Percentiles rank a stretch among this genome's conserved stretches.
These are phyloP conservation scores for Anser cygnoides DNA, from an alignment of 2,113 vertebrate species.

Conservation along the genomic window DNA sequence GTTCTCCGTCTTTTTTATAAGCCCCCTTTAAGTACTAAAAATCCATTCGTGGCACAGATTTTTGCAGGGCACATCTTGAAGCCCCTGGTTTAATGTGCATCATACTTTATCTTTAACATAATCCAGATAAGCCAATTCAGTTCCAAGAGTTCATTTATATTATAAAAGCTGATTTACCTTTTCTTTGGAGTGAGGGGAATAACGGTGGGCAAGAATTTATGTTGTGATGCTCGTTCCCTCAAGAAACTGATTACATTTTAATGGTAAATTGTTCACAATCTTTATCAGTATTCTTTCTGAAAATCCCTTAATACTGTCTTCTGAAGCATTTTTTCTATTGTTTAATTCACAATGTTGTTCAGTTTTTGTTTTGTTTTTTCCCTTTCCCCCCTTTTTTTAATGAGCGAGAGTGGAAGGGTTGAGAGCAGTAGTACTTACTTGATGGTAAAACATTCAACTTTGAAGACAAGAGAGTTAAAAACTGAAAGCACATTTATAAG, in stretches of 20 bases:
- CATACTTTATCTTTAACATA: background rate
- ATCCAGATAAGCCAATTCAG: background rate
- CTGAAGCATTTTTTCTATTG: background rate
- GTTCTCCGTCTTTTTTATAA: too few species aligned
- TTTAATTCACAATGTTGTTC: background rate
- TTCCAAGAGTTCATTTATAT: background rate
- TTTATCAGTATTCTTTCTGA: background rate
- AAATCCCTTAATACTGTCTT: background rate
- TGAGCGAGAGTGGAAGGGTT: background rate
- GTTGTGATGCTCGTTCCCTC: background rate
- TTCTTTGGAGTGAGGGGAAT: background rate
- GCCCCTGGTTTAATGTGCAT: background rate
- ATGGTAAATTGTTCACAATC: background rate
- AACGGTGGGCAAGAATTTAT: background rate
- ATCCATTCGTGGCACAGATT: background rate
- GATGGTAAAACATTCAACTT: background rate
- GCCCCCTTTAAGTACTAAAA: background rate
- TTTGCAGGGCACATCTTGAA: background rate
- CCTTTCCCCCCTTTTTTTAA: background rate
- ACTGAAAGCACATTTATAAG: background rate
- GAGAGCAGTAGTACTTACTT: background rate
- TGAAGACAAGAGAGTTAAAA: background rate
- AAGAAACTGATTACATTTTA: background rate
- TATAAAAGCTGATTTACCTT: background rate
- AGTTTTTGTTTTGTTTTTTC: fast-evolving